Evolutionary conservation across 2,113 vertebrate genomes (phyloP).

Genomic region (Ovis aries): ARS-UI_Ramb_v3.0 NC_056070.1:8045001-8045500

Average conservation of each 20-base stretch:
- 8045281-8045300: background rate
- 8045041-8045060: background rate
- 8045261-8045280: background rate
- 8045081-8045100: background rate
- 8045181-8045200: background rate
- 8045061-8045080: background rate
- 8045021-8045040: background rate
- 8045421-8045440: background rate
- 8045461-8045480: background rate
- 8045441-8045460: background rate
- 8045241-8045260: background rate
- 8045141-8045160: background rate
- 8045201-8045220: background rate
- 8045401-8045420: background rate
- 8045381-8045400: background rate
- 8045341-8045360: background rate
- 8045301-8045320: background rate
- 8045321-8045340: background rate
- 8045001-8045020: background rate
- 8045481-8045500: background rate
- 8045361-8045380: conserved; percentile 4
- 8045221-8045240: background rate
- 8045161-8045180: background rate
- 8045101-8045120: background rate
- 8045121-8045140: background rate